phyloP scores from a whole-genome alignment of 2,888 invertebrate genomes.

The Abrostola tripartita region DNA sequence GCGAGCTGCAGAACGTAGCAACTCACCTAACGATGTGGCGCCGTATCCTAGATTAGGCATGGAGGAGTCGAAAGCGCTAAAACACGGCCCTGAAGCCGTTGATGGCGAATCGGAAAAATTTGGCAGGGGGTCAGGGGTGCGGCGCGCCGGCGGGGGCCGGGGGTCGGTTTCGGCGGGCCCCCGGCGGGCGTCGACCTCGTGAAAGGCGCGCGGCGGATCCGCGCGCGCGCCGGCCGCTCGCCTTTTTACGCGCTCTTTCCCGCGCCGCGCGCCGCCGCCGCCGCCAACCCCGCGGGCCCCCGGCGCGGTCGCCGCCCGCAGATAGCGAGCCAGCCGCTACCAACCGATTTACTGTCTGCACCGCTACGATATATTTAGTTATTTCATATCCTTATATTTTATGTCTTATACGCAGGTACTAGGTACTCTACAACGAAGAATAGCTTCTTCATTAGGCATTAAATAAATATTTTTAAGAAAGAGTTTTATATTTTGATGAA shows the following conservation, averaged over 20 bases:
- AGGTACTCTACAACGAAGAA: not conserved
- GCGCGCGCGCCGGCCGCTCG: conserved; percentile 82
- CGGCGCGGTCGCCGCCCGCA: conserved; percentile 87
- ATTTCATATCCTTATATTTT: not conserved
- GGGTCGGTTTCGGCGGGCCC: conserved; percentile 79
- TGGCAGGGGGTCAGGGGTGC: conserved; percentile 68
- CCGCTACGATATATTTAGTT: conserved; percentile 60
- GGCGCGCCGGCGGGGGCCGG: conserved; percentile 65
- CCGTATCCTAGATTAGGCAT: conserved; percentile 67
- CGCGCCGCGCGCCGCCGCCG: conserved; percentile 79
- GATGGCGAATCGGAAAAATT: conserved; percentile 65
- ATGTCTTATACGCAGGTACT: not conserved
- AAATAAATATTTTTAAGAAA: no score
- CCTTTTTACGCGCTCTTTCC: conserved; percentile 87
- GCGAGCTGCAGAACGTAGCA: conserved; percentile 49
- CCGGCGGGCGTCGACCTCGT: conserved; percentile 85
- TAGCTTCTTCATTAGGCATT: no score
- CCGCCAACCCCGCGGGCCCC: conserved; percentile 86
- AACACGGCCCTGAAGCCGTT: conserved; percentile 45
- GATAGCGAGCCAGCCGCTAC: conserved; percentile 82
- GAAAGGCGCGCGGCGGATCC: conserved; percentile 81
- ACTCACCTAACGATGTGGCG: conserved; percentile 68
- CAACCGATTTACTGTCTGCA: conserved; percentile 84
- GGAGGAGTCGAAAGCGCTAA: conserved; percentile 58
- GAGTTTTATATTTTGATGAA: no score